Evolutionary conservation across 1,140 invertebrate genomes (phyloP).

Genomic region (Lepidotrigona ventralis): DNA sequence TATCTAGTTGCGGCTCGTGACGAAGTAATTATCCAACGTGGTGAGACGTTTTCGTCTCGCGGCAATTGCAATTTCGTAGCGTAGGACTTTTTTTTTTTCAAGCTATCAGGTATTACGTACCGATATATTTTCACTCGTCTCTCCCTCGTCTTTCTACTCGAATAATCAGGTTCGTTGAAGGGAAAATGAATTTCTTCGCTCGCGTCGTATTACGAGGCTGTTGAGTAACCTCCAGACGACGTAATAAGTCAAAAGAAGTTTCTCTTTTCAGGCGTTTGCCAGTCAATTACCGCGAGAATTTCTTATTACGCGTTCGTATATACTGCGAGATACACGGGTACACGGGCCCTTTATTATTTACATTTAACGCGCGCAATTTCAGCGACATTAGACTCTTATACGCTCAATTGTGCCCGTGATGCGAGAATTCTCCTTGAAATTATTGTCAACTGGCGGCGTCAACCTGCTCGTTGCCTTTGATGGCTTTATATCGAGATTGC

Average conservation of each 20-base stretch:
- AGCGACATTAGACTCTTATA: constrained; percentile 1
- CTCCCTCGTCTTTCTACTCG: not conserved
- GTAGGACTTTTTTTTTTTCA: not conserved
- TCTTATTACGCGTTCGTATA: constrained; percentile 11
- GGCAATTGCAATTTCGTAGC: too few species aligned
- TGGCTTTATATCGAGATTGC: not conserved
- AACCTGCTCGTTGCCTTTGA: not conserved
- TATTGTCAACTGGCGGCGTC: not conserved
- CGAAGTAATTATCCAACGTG: too few species aligned
- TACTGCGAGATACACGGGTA: too few species aligned
- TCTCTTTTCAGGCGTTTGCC: not conserved
- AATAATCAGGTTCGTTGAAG: constrained; percentile 15
- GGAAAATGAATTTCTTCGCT: constrained; percentile 25
- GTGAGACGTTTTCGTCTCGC: too few species aligned
- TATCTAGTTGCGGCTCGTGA: too few species aligned
- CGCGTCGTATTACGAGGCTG: not conserved
- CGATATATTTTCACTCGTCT: not conserved
- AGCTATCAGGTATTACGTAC: not conserved
- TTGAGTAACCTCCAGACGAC: not conserved
- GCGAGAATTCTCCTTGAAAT: constrained; percentile 14
- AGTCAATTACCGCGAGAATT: constrained; percentile 41
- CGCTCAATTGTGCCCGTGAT: not conserved
- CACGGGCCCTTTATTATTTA: constrained; percentile 6
- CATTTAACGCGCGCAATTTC: constrained; percentile 1
- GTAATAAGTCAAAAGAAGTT: constrained; percentile 23